Conservation (phyloP, 30 jellyfish, hydroid and myxozoan genomes). For the Cassiopea andromeda region DNA sequence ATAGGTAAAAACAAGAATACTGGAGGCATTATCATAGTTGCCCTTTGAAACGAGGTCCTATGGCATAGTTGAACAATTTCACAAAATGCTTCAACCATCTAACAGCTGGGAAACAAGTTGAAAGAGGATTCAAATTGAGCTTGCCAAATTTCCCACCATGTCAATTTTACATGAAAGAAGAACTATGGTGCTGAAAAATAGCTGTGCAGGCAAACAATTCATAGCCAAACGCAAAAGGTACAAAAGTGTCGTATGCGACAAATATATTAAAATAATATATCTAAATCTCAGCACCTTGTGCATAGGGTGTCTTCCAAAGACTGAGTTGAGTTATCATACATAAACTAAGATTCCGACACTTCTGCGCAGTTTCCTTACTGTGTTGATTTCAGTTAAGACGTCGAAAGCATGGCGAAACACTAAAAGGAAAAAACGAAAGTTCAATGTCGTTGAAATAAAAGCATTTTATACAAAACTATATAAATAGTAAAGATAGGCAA, state of each 20-base stretch:
- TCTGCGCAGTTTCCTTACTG: background rate
- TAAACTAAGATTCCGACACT: background rate
- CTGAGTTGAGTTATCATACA: background rate
- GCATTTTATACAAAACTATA: too few relatives aligned
- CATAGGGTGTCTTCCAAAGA: background rate
- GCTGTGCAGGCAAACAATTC: background rate
- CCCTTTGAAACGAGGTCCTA: too few relatives aligned
- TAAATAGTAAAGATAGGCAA: too few relatives aligned
- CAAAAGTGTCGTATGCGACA: background rate
- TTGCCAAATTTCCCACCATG: too few relatives aligned
- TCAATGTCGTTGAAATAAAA: background rate
- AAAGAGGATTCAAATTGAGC: too few relatives aligned
- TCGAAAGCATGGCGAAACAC: background rate
- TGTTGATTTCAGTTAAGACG: background rate
- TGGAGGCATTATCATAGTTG: too few relatives aligned
- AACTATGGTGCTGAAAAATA: too few relatives aligned
- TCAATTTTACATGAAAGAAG: background rate
- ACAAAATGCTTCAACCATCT: too few relatives aligned
- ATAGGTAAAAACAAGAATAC: background rate
- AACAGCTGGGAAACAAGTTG: too few relatives aligned
- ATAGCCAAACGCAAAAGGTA: background rate
- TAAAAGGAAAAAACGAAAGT: background rate
- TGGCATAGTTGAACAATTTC: too few relatives aligned
- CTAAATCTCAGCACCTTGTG: slow-evolving; percentile 15
- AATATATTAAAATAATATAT: slow-evolving; percentile 2